These are phyloP conservation scores for Microplitis manilae DNA, from an alignment of 2,888 invertebrate species.

Conservation along the genomic window DNA sequence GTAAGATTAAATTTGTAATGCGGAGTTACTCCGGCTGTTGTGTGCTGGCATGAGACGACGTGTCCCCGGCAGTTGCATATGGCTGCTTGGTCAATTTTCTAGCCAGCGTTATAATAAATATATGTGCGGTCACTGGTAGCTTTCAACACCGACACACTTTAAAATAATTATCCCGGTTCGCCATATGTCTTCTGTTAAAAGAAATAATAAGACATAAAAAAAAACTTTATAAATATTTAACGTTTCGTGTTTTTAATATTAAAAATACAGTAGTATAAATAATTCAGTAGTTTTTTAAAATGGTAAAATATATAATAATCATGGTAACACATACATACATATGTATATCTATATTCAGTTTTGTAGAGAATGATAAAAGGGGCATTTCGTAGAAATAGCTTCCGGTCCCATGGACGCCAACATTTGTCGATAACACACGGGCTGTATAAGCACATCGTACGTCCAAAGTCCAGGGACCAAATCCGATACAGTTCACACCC, in stretches of 20 bases:
- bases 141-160: constrained; percentile 8
- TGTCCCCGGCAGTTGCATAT: constrained; percentile 64
- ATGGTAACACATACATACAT: not conserved
- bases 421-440: constrained; percentile 67
- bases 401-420: constrained; percentile 67
- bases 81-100: constrained; percentile 66
- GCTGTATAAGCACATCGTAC: constrained; percentile 25
- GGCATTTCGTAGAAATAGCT: constrained; percentile 62
- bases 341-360: not conserved
- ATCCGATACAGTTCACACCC: constrained; percentile 66
- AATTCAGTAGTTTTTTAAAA: not conserved
- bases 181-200: constrained; percentile 13
- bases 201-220: not conserved
- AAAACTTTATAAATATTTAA: not conserved
- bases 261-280: constrained; percentile 8
- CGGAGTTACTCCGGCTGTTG: constrained; percentile 55
- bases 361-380: constrained; percentile 9
- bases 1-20: constrained; percentile 82
- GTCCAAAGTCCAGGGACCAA: constrained; percentile 50
- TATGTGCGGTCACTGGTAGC: constrained; percentile 1
- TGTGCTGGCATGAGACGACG: constrained; percentile 34
- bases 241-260: not conserved
- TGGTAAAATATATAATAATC: not conserved
- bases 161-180: not conserved
- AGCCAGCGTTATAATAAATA: constrained; percentile 31